A percentile compares a stretch with the other conserved stretches of the same genome.
phyloP scores from a whole-genome alignment of 1,140 invertebrate species.

The Drosophila orosa region DNA sequence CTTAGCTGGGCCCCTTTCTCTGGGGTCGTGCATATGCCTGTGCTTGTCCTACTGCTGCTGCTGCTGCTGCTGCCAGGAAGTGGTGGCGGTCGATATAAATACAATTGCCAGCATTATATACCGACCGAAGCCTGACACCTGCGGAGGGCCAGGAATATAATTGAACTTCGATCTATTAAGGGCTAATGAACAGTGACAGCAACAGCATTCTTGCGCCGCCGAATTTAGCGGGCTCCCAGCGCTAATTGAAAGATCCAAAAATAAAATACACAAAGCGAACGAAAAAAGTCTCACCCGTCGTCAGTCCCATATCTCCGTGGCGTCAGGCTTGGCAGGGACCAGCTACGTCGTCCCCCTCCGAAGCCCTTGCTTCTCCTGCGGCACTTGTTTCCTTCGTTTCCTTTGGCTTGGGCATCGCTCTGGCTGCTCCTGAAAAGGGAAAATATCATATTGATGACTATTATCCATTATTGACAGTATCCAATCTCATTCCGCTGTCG shows the following conservation, averaged over 20 bases:
- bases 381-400: neutral
- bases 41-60: constrained; percentile 2
- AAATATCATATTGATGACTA: constrained; percentile 37
- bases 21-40: neutral
- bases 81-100: constrained; percentile 4
- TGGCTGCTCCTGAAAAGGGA: constrained; percentile 12
- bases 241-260: constrained; percentile 35
- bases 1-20: constrained; percentile 4
- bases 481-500: constrained; percentile 34
- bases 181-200: constrained; percentile 24
- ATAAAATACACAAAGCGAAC: constrained; percentile 6
- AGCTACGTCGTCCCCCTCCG: constrained; percentile 11
- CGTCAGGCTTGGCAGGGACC: constrained; percentile 23
- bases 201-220: neutral
- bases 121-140: neutral
- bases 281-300: constrained; percentile 24
- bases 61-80: constrained; percentile 5
- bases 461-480: constrained; percentile 45
- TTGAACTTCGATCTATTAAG: constrained; percentile 25
- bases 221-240: neutral
- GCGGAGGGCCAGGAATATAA: constrained; percentile 2
- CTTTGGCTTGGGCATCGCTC: neutral
- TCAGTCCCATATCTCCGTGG: neutral
- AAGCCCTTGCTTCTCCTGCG: neutral
- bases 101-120: constrained; percentile 23